These are phyloP conservation scores for Albula goreensis DNA, from an alignment of 2,113 vertebrate species.

Conservation along the genomic window DNA sequence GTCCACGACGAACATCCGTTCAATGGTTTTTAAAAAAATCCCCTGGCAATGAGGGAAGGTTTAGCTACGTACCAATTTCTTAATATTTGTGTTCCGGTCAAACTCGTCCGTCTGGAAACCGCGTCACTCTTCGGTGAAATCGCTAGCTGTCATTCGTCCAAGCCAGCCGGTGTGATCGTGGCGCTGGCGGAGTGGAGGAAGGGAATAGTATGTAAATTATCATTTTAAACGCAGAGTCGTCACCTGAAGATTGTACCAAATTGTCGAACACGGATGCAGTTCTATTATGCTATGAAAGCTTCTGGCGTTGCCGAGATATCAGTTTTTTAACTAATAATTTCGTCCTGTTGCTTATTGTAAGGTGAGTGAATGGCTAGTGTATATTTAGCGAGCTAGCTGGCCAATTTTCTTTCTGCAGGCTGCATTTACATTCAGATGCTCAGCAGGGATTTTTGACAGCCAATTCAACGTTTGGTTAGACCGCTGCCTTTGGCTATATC, in stretches of 20 bases:
- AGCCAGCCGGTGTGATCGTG: constrained; percentile 66
- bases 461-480: neutral
- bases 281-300: neutral
- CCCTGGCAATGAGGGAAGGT: neutral
- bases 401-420: constrained; percentile 12
- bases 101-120: constrained; percentile 66
- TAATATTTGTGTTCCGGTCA: constrained; percentile 42
- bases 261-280: neutral
- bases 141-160: constrained; percentile 65
- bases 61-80: constrained; percentile 7
- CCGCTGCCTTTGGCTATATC: neutral
- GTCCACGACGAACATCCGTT: neutral
- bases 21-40: neutral
- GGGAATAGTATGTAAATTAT: constrained; percentile 59
- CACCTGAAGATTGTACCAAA: constrained; percentile 45
- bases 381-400: constrained; percentile 19
- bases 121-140: constrained; percentile 38
- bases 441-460: neutral
- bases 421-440: constrained; percentile 23
- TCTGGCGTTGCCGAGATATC: neutral
- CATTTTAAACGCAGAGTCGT: constrained; percentile 38
- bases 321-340: constrained; percentile 38
- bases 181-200: constrained; percentile 62
- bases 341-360: constrained; percentile 39
- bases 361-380: constrained; percentile 61